Percentiles rank a stretch among this genome's conserved stretches.
Evolutionary conservation across 1,140 invertebrate genomes (phyloP).

Genomic region (Drosophila burlai): DNA sequence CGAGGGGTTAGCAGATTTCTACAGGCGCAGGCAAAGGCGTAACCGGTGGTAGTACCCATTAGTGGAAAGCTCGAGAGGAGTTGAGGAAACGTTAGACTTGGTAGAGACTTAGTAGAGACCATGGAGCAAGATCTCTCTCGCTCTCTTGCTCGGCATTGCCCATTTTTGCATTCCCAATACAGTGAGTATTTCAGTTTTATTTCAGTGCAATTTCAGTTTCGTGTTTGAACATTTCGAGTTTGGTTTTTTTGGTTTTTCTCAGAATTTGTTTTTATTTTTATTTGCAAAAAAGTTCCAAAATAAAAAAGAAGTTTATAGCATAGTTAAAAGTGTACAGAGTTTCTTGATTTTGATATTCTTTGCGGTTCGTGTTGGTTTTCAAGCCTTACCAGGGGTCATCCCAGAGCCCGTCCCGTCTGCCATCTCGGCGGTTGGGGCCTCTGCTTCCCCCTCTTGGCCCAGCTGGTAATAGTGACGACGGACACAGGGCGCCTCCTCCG

Average conservation of each 20-base stretch:
- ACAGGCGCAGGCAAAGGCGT: constrained; percentile 30
- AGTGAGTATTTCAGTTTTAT: constrained; percentile 8
- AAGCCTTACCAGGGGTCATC: constrained; percentile 45
- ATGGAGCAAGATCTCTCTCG: constrained; percentile 4
- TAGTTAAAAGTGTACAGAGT: constrained; percentile 49
- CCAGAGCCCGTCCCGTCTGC: constrained; percentile 10
- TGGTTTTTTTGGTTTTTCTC: constrained; percentile 6
- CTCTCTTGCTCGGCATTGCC: constrained; percentile 5
- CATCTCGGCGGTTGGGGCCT: background rate
- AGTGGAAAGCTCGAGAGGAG: constrained; percentile 27
- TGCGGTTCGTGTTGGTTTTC: constrained; percentile 22
- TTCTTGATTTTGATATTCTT: constrained; percentile 21
- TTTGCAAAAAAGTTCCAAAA: constrained; percentile 43
- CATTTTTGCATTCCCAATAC: constrained; percentile 29
- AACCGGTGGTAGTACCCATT: constrained; percentile 29
- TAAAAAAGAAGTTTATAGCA: constrained; percentile 30
- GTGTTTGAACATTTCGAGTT: constrained; percentile 39
- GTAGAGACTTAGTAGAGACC: constrained; percentile 14
- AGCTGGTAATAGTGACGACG: constrained; percentile 72
- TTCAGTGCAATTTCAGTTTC: constrained; percentile 30
- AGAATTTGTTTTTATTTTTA: constrained; percentile 28
- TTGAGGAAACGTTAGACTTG: constrained; percentile 22
- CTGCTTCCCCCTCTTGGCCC: constrained; percentile 47
- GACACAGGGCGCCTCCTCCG: constrained; percentile 62
- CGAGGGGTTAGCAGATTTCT: constrained; percentile 31